phyloP scores from a whole-genome alignment of 2,113 vertebrate genomes.

The Larimichthys polyactis region DNA sequence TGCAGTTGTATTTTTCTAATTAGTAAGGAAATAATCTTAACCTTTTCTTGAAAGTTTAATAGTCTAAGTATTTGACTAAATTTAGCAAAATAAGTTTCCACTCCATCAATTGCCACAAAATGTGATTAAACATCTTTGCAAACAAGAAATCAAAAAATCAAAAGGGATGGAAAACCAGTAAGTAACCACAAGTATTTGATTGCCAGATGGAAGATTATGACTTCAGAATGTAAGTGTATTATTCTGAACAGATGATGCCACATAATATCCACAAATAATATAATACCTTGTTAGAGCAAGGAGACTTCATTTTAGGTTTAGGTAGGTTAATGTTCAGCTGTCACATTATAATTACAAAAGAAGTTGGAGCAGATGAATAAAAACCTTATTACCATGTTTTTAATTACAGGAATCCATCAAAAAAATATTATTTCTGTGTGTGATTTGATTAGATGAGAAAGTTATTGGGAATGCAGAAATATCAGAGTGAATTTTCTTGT shows the following conservation, averaged over 20 bases:
- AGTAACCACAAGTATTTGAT: background rate
- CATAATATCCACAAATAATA: conserved; percentile 6
- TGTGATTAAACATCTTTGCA: background rate
- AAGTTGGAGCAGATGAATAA: conserved; percentile 11
- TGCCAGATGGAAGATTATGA: conserved; percentile 15
- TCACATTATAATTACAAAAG: conserved; percentile 13
- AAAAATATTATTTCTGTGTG: conserved; percentile 1
- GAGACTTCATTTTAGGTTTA: background rate
- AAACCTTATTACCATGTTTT: background rate
- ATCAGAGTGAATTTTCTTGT: background rate
- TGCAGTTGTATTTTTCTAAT: too few species aligned
- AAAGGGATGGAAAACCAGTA: background rate
- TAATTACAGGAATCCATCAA: conserved; percentile 9
- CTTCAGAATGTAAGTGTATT: conserved; percentile 7
- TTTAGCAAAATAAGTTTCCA: too few species aligned
- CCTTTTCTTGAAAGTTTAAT: too few species aligned
- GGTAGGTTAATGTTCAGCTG: background rate
- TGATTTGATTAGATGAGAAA: background rate
- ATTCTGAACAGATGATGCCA: conserved; percentile 6
- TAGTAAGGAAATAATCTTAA: too few species aligned
- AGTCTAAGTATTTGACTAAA: too few species aligned
- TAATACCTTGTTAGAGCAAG: background rate
- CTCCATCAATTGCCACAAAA: background rate
- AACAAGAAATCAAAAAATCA: background rate
- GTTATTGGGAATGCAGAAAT: background rate